Conservation (phyloP, 2,888 invertebrate species). For the Tinea pellionella region DNA sequence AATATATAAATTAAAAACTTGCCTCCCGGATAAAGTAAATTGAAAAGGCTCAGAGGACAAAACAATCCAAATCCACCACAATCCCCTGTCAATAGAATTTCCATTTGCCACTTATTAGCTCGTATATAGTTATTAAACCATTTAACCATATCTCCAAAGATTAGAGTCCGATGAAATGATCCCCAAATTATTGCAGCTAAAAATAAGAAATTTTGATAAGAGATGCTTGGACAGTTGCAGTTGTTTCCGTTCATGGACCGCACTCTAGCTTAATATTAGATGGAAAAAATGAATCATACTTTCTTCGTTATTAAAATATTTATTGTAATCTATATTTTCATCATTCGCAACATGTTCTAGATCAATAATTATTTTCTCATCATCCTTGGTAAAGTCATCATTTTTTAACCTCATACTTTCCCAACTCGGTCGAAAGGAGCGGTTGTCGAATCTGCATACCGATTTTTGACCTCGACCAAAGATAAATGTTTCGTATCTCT, state of each 20-base stretch:
- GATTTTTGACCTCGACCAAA: slow-evolving; percentile 14
- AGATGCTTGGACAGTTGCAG: too few relatives aligned
- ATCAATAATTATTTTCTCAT: slow-evolving; percentile 30
- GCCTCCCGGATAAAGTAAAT: slow-evolving; percentile 54
- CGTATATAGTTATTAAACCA: slow-evolving; percentile 34
- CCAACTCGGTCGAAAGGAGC: slow-evolving; percentile 43
- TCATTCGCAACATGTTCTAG: slow-evolving; percentile 34
- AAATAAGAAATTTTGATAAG: slow-evolving; percentile 11
- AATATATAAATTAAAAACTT: too few relatives aligned
- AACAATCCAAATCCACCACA: slow-evolving; percentile 35
- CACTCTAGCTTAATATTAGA: too few relatives aligned
- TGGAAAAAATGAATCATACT: too few relatives aligned
- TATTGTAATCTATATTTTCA: slow-evolving; percentile 26
- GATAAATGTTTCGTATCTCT: neutral
- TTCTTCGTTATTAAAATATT: neutral
- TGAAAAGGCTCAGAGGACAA: slow-evolving; percentile 43
- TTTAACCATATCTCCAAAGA: slow-evolving; percentile 28
- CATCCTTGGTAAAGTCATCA: slow-evolving; percentile 30
- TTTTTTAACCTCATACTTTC: slow-evolving; percentile 35
- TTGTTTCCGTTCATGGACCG: too few relatives aligned
- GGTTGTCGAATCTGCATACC: slow-evolving; percentile 25
- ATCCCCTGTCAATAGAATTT: slow-evolving; percentile 38
- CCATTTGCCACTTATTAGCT: slow-evolving; percentile 44
- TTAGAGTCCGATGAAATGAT: slow-evolving; percentile 49
- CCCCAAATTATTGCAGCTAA: slow-evolving; percentile 42